These are phyloP conservation scores for Callipepla californica DNA, from an alignment of 2,113 vertebrate genomes.

Conservation along the genomic window DNA sequence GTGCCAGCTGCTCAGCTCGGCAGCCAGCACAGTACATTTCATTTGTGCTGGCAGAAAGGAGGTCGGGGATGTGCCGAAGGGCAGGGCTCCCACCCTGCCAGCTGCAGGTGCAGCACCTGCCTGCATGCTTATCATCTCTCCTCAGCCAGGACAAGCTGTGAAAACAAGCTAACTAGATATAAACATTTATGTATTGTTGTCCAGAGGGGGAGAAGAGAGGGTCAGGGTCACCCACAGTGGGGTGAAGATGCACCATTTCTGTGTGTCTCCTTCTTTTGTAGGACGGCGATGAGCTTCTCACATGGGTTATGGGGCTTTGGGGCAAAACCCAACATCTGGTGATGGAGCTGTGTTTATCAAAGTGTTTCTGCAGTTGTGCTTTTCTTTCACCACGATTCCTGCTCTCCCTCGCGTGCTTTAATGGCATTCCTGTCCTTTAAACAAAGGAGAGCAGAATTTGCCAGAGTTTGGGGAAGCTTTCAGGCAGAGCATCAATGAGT, in stretches of 20 bases:
- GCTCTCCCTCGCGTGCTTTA: background rate
- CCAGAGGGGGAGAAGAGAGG: background rate
- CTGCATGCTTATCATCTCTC: background rate
- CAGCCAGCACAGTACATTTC: background rate
- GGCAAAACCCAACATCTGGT: accelerated
- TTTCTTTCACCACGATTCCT: background rate
- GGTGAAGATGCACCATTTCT: background rate
- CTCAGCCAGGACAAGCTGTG: background rate
- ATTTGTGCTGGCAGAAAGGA: background rate
- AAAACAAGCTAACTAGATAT: background rate
- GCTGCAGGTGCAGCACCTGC: background rate
- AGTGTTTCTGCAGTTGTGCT: background rate
- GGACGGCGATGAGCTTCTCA: background rate
- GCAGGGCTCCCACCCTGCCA: background rate
- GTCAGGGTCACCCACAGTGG: no score
- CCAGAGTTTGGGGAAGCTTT: no score
- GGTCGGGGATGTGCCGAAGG: background rate
- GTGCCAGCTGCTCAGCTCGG: background rate
- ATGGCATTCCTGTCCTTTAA: background rate
- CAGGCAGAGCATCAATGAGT: background rate
- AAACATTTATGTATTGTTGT: background rate
- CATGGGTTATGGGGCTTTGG: background rate
- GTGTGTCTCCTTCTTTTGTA: accelerated
- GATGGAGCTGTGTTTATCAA: background rate
- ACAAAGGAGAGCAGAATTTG: background rate